Base-by-base conservation (phyloP, 2,113 vertebrate genomes). In the Planiliza haematocheilus region DNA sequence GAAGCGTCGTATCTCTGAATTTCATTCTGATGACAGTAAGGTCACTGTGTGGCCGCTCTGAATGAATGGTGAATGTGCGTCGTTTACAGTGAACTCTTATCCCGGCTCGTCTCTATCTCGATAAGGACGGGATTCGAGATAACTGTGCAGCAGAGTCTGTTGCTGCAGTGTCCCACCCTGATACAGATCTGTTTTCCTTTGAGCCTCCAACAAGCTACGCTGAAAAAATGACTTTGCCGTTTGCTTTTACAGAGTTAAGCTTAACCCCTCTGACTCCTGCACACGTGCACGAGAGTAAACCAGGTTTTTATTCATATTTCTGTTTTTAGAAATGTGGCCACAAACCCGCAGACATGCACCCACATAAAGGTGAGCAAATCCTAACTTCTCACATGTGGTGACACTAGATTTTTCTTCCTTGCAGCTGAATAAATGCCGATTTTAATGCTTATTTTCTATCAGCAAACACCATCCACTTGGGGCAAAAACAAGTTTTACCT, bases 141-240 rank as follows among this genome's bases (percentile, higher is more conserved):
- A 88, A 63, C 38, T 42, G 45, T 16, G 16, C 16, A 50, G 18
- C 43, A 30, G 14, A 61, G 65, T 39, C 16, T 7, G 24, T 5
- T 7, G 2, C 3, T 45, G 16, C 1, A 7, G 49, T 12, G 66
- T 63, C 70, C 77, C 83, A 36, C 85, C 86, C 86, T 87, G 90
- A 87, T 88, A 73, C 42, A 7, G 16, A 89, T 86, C 82, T 72
- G 69, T 75, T 81, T 82, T 71, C 37, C 64, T 81, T 65, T 82
- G 51, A 81, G 71, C 50, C n/a, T 18, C 66, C 79, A 63, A 10
- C 53, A 67, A 70, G 34, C 51, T 24, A 8, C 52, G 48, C 21
- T 58, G 57, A 66, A 58, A n/a, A 78, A 64, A 77, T 34, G 0
- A 60, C 20, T 11, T 30, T 0, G 7, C 43, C 41, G 2, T 14